A percentile compares a stretch with the other conserved stretches of the same genome.
Evolutionary conservation across 2,797 vertebrate genomes (phyloP).

Genomic region (Takifugu ocellatus): DNA sequence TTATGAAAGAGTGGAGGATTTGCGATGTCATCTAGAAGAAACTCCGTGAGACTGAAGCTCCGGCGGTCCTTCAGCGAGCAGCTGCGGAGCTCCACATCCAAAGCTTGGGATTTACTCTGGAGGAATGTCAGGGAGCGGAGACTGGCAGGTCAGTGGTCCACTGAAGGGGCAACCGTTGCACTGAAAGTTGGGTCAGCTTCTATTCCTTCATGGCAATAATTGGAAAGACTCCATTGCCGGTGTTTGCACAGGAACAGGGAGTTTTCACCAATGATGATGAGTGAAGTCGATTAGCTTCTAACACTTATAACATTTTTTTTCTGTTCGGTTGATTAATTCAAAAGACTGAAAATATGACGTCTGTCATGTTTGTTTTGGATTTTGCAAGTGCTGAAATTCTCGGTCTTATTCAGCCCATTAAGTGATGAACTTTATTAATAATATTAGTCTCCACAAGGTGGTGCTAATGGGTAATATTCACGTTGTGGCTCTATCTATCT

Average conservation of each 20-base stretch:
- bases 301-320: too few species aligned
- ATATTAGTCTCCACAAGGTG: conserved; percentile 15
- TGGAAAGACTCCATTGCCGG: background rate
- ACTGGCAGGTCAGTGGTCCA: conserved; percentile 85
- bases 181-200: background rate
- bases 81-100: conserved; percentile 83
- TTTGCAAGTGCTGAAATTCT: conserved; percentile 2
- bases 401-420: too few species aligned
- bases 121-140: conserved; percentile 85
- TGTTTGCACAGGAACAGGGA: too few species aligned
- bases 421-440: background rate
- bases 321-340: too few species aligned
- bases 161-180: background rate
- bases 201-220: background rate
- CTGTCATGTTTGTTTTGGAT: background rate
- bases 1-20: conserved; percentile 66
- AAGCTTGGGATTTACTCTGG: conserved; percentile 91
- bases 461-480: conserved; percentile 30
- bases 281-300: too few species aligned
- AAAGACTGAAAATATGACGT: background rate
- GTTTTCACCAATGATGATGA: too few species aligned
- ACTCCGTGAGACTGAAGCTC: conserved; percentile 74
- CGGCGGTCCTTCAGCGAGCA: conserved; percentile 88
- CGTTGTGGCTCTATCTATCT: too few species aligned
- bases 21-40: conserved; percentile 78